Evolutionary conservation across 2,797 vertebrate genomes (phyloP).

Genomic region (Amazona finschi): DNA sequence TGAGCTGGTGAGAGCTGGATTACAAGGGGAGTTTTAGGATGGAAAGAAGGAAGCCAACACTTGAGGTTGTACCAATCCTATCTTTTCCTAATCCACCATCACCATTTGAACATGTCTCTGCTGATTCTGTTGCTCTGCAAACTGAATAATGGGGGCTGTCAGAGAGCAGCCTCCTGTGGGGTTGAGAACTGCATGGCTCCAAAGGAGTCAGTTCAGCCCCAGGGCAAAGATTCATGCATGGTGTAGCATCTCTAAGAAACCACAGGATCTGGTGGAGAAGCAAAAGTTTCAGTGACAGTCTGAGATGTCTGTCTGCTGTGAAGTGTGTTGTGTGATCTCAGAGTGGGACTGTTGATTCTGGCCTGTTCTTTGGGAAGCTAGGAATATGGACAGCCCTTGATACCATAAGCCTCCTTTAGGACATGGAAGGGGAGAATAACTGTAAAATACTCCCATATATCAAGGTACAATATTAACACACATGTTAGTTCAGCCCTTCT

Average conservation of each 20-base stretch:
- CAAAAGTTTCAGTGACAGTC: not conserved
- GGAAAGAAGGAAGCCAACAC: not conserved
- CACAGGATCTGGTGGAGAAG: not conserved
- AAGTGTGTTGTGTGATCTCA: not conserved
- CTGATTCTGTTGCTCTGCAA: not conserved
- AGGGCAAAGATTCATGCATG: not conserved
- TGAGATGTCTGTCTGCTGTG: not conserved
- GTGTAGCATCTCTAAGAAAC: not conserved
- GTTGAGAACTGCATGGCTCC: not conserved
- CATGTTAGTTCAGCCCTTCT: not conserved
- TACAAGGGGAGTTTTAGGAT: not conserved
- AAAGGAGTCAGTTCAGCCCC: not conserved
- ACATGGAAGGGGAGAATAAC: accelerated
- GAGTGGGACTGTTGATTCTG: not conserved
- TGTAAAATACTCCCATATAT: not conserved
- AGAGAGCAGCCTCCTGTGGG: not conserved
- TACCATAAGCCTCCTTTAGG: not conserved
- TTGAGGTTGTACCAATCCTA: not conserved
- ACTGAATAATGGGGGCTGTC: not conserved
- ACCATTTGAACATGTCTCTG: not conserved
- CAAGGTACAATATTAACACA: not conserved
- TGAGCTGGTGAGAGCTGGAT: not conserved
- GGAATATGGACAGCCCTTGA: not conserved
- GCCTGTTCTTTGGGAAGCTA: not conserved
- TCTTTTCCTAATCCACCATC: not conserved